Base-by-base conservation (phyloP, 2,888 invertebrate genomes). In the Napeogenes sylphis region DNA sequence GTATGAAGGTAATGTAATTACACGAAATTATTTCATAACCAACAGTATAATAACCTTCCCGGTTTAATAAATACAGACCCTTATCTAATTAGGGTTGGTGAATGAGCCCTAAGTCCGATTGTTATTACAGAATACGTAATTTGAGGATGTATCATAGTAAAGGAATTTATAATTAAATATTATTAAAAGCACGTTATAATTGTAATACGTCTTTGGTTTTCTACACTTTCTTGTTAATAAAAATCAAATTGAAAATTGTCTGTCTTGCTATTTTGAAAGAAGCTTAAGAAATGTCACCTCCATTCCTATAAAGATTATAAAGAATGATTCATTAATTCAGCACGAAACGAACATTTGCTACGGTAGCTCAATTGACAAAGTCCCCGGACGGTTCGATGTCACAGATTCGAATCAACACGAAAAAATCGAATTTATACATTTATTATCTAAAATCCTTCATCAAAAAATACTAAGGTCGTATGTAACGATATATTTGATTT, bases 131-230 rank as follows among this genome's bases (percentile, higher is more conserved):
- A 57, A 56, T 47, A 45, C 53, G 33, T 33, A 47, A 58, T 45
- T 58, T 55, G 42, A 42, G 5, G 10, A 42, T 42, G 10, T 42
- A 42, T 42, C 55, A 55, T 12, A 33, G 45, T 56, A 56, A 58
- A 58, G 38, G 42, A 14, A 21, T 14, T 58, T 42, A 63, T 63
- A 46, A 58, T 55, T 62, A 54, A 62, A 47, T 12, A 58, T 55
- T 54, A 45, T 55, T 55, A 42, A 2, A 42, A 10, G 10, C 12
- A 42, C 10, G 3, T 8, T 42, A 10, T 2, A 3, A 42, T 10
- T 0, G 2, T 42, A 42, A 42, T 10, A 42, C 10, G 10, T 42
- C 10, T 42, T 6, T 42, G 42, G 42, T 8, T 38, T 38, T 8
- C 21, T 21, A 21, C 21, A 21, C 21, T 21, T 21, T 21, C 1